Evolutionary conservation across 2,888 invertebrate species (phyloP), one percentile per base, ranked within the genome.

Genomic region (Heliconius erato): DNA sequence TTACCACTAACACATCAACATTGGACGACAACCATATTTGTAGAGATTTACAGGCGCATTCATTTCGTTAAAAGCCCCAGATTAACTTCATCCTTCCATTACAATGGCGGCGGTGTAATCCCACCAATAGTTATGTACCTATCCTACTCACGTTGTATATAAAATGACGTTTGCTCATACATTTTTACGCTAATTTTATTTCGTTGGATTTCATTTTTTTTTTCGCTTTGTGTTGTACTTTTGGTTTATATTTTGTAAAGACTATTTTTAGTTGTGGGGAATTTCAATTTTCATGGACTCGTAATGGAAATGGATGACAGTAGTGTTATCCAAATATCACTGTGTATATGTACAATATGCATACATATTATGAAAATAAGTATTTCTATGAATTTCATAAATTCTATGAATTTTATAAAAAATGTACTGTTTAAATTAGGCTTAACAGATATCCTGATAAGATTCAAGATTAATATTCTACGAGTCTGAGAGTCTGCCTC

Each of bases 21-120:
- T 28, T 67, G 77, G 78, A 78, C 81, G 65, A 80, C 74, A 81
- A n/a, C 63, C 78, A 81, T 83, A 82, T 84, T 82, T 74, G 72
- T 82, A 82, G 82, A 85, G 81, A 84, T 86, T 85, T 80, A 83
- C 84, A 80, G 72, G 82, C 79, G 80, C 84, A 85, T 86, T 85
- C 84, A 85, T 86, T 86, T 83, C 82, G 83, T 80, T 82, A 84
- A 86, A 86, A 86, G 85, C 86, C 83, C 77, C 79, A 81, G 85
- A 83, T 86, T 87, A 84, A 82, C 86, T 79, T 84, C 82, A 85
- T 84, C 82, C 85, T 78, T 82, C 85, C 81, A 84, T 86, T 84
- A 83, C 85, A 85, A 85, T 84, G 77, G 80, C 83, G 84, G 76
- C 76, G 32, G 44, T 80, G 80, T 86, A 86, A 86, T 86, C 86